Evolutionary conservation across 2,888 invertebrate species (phyloP), one percentile per base, ranked within the genome.

Genomic region (Plusia festucae): DNA sequence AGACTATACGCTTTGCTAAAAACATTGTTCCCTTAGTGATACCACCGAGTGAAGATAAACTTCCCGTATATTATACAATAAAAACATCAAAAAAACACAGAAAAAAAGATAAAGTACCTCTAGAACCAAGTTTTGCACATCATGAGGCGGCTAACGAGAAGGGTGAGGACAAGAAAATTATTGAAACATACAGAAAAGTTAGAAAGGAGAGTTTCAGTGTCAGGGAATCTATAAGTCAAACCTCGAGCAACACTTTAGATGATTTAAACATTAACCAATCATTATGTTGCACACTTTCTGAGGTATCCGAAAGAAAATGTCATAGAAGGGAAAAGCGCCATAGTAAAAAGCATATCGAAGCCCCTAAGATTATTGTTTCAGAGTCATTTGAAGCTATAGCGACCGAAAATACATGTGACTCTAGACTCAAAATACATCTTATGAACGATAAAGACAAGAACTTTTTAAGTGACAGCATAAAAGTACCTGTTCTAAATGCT

Each of bases 381-480:
- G 91, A 92, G 70, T 92, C 93, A 8, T 90, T 94, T 64, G 91
- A 93, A 81, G 93, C 91, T 30, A 69, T 93, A 22, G 92, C 92
- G 1, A 88, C 88, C 1, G 91, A 92, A 80, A 81, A 87, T 22
- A 63, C 76, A 49, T 87, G 85, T 16, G 88, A 91, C 15, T 82
- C 85, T 13, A 90, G 86, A 73, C 91, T 94, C 65, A 94, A 94
- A 89, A 86, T 93, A 75, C 91, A 92, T 74, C 84, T 94, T 27
- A 94, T 94, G 93, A 91, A 91, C 60, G 91, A 91, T 15, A 84
- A 82, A 68, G 93, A 93, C 46, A 94, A 90, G 76, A 81, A 85
- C 56, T 70, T 84, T 40, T 86, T 95, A 30, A 88, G 83, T 68
- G 91, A 94, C 61, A 90, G 86, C 69, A 89, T 94, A 67, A 88